Percentiles rank a stretch among this genome's conserved stretches.
Conservation (phyloP, 2,113 vertebrate genomes). For the crab-eating macaque (Macaca fascicularis) region T2T-MFA8v1.1 NC_088381.1:49925001-49925500, state of each 20-base stretch:
- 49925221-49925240: background rate
- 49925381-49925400: too few species aligned
- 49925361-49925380: background rate
- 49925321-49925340: background rate
- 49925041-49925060: background rate
- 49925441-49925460: too few species aligned
- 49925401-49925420: too few species aligned
- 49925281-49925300: background rate
- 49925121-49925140: background rate
- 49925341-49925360: background rate
- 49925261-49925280: background rate
- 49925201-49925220: background rate
- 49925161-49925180: background rate
- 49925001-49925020: slow-evolving; percentile 24
- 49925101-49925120: background rate
- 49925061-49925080: background rate
- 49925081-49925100: background rate
- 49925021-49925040: background rate
- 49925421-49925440: too few species aligned
- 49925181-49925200: background rate
- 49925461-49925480: too few species aligned
- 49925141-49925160: background rate
- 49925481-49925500: too few species aligned
- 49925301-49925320: background rate
- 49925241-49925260: background rate